Conservation (phyloP, 2,888 invertebrate genomes). For the Drosophila sordidula region DNA sequence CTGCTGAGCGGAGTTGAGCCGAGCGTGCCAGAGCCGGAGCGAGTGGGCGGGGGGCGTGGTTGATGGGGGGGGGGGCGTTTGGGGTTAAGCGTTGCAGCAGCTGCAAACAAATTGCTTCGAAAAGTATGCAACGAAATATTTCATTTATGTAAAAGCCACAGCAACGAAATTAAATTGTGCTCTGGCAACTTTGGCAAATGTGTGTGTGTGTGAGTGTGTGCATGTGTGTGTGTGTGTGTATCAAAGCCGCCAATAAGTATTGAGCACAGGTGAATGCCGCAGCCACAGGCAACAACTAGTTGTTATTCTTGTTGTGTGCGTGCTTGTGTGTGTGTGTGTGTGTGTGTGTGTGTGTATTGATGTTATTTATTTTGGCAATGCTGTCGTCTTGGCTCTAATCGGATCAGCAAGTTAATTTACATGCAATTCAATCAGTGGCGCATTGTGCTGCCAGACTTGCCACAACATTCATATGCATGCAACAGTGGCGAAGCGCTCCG, state of each 20-base stretch:
- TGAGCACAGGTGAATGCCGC: constrained; percentile 39
- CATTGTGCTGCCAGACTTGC: constrained; percentile 51
- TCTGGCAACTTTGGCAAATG: constrained; percentile 18
- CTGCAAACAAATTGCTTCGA: constrained; percentile 61
- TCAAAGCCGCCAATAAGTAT: constrained; percentile 35
- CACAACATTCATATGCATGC: constrained; percentile 27
- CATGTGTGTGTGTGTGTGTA: constrained; percentile 2
- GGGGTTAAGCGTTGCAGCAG: constrained; percentile 27
- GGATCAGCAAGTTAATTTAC: constrained; percentile 79
- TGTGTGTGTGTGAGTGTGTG: constrained; percentile 24
- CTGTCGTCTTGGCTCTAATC: constrained; percentile 61
- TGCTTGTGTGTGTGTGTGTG: background rate
- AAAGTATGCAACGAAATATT: constrained; percentile 67
- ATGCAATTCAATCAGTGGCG: constrained; percentile 74
- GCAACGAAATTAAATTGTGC: constrained; percentile 63
- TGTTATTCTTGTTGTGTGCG: constrained; percentile 12
- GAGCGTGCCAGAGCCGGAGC: too few relatives aligned
- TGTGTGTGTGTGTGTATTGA: constrained; percentile 14
- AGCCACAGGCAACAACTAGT: constrained; percentile 14
- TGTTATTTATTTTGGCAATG: constrained; percentile 47
- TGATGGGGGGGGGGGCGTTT: background rate
- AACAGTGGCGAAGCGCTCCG: constrained; percentile 26
- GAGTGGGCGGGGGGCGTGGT: too few relatives aligned
- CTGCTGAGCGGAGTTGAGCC: too few relatives aligned
- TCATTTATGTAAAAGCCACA: constrained; percentile 62